Percentiles rank a stretch among this genome's conserved stretches.
Evolutionary conservation across 1,140 invertebrate genomes (phyloP).

Genomic region (Pseudomyrmex cubaensis): DNA sequence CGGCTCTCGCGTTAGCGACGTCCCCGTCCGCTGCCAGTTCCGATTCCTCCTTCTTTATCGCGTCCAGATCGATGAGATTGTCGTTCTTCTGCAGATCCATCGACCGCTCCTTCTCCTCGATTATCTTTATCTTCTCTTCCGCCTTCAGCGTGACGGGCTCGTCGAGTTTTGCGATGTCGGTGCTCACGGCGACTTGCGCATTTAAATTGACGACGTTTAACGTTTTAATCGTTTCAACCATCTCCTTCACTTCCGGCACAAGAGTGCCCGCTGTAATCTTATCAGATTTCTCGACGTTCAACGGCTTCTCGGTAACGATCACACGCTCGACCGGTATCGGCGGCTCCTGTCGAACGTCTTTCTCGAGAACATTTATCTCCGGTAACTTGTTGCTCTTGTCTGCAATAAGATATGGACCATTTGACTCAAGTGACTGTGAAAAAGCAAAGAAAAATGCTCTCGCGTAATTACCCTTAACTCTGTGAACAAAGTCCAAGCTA

Average conservation of each 20-base stretch:
- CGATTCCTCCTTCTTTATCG: constrained; percentile 84
- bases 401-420: constrained; percentile 20
- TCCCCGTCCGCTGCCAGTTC: constrained; percentile 81
- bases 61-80: constrained; percentile 82
- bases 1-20: constrained; percentile 65
- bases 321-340: constrained; percentile 85
- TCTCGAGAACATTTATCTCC: constrained; percentile 29
- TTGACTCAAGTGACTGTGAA: not conserved
- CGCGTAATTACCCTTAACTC: constrained; percentile 70
- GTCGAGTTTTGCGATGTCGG: constrained; percentile 76
- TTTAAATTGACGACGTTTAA: constrained; percentile 48
- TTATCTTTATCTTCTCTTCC: constrained; percentile 83
- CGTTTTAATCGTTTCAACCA: constrained; percentile 64
- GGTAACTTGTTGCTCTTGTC: constrained; percentile 53
- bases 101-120: constrained; percentile 78
- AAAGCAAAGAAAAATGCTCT: not conserved
- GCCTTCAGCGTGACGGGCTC: constrained; percentile 78
- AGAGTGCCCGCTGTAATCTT: constrained; percentile 57
- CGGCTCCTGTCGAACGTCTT: constrained; percentile 84
- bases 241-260: constrained; percentile 69
- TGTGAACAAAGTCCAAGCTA: constrained; percentile 65
- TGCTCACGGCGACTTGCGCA: constrained; percentile 30
- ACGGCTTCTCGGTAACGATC: constrained; percentile 66
- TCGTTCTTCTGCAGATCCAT: constrained; percentile 70
- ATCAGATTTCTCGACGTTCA: constrained; percentile 57